Evolutionary conservation across 2,797 vertebrate genomes (phyloP), one percentile per base, ranked within the genome.

Genomic region (Chrysocyon brachyurus): DNA sequence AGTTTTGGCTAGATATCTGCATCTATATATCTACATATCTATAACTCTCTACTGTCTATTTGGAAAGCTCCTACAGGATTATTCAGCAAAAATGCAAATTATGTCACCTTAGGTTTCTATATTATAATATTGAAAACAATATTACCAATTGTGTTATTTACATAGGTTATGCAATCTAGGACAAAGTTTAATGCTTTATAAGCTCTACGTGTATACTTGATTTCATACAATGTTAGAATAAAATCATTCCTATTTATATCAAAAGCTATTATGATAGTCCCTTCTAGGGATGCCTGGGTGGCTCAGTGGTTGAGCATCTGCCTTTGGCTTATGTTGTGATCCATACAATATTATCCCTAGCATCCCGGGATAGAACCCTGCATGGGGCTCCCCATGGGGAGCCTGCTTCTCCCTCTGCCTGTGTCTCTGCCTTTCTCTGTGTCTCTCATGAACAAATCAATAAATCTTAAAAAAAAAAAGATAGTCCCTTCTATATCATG

Each of bases 181-280:
- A 77, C 4, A 64, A n/a, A 26, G 61, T 28, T 57, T 46, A 70
- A 56, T 59, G 16, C 2, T 72, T 79, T 79, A 12, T 11, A 49
- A 33, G 3, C 24, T 94, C 21, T 92, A 9, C 7, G 24, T 77
- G 40, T 52, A 46, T 72, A 63, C 93, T 56, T 83, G 19, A 72
- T 87, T 95, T 90, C 6, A 89, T 26, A 61, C 31, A 87, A 21
- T 82, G 11, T 57, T 84, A 52, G 21, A 89, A 73, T 92, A 84
- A 85, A 95, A 54, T 52, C 78, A 82, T 81, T 84, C n/a, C 59
- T 70, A 68, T 6, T 92, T 95, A 1, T 17, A 73, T 56, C n/a
- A 57, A 94, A 87, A 83, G 31, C 57, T 85, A 10, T 63, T 59
- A 64, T 33, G 36, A 52, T 63, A 21, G 2, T 24, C 8, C 40